Base-by-base conservation (phyloP, 2,888 invertebrate genomes). In the Eudiplozoon nipponicum region DNA sequence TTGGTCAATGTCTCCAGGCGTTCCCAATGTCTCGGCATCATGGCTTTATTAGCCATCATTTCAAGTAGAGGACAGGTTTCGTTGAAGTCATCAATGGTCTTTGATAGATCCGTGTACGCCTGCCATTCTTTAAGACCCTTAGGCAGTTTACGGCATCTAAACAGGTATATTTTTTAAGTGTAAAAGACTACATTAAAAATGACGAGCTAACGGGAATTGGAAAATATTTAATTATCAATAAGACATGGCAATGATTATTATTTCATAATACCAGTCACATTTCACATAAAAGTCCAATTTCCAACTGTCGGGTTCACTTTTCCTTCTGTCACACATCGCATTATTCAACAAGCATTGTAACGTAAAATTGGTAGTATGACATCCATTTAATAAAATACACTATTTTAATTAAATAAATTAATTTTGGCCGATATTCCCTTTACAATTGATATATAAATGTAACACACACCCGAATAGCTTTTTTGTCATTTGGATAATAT, bases 1-100 rank as follows among this genome's bases (percentile, higher is more conserved):
- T 71, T 70, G 2, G 78, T 74, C 41, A 75, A 70, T 54, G 77
- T 76, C 66, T 80, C 72, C 48, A 86, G 77, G 45, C 80, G 67
- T 54, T 80, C 76, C 86, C 86, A 86, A 58, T 86, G 86, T 3
- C 86, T 68, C 0, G 74, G 71, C 60, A 81, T 80, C 84, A 86
- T 84, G 0, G 84, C 81, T 57, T 77, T 78, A 59, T 86, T 84
- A 1, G 76, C 71, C 84, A 86, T 86, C 50, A 86, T 61, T 56
- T 86, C 86, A 46, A 86, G 62, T 20, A 86, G 62, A 0, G 84
- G 84, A 52, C 81, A 84, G 70, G 81, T 81, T 55, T 86, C 86
- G 56, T 81, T 84, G 59, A 86, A 86, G 54, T 86, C 84, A 52
- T 86, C 84, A 45, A 86, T 80, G 0, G 80, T 86, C 54, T 80